Evolutionary conservation across 2,113 vertebrate species (phyloP), one percentile per base, ranked within the genome.

Genomic region (Rhagologus leucostigma): DNA sequence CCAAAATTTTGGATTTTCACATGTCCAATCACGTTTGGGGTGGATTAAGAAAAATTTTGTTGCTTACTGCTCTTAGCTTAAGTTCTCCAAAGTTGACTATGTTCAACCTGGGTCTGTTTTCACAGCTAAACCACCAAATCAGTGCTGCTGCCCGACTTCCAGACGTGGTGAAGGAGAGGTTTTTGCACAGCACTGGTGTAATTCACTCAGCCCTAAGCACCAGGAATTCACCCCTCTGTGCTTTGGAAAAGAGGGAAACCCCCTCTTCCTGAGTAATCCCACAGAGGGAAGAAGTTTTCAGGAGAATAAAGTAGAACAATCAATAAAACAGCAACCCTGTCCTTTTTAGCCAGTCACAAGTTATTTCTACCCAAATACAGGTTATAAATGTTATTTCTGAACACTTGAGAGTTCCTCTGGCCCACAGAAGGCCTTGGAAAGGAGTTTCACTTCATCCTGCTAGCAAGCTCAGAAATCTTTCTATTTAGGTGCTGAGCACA

Each of bases 101-200:
- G 22, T 39, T 16, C 16, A 59, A n/a, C 8, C 21, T 60, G 44
- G 33, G 17, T 6, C 65, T 79, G 21, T 44, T 94, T 64, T 26
- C 8, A 26, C 39, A 85, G 33, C 57, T 65, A 13, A 27, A 20
- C 3, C 21, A 49, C 6, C 41, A 53, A 73, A 64, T 50, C 22
- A 64, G 1, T 29, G 19, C 13, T 52, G 22, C 24, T 41, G 26
- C 1, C 1, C 2, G 3, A 8, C 18, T 55, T 33, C 19, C 19
- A 46, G 21, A 8, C 52, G 35, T 39, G 60, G 13, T 55, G 33
- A 70, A 67, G 29, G n/a, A 42, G 39, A 63, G 23, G 9, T 1
- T 70, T 81, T 42, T 19, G 33, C 42, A 82, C 33, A 27, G 24
- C 26, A 23, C 10, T 32, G 71, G 19, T 11, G 7, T 44, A 9